Percentiles rank a stretch among this genome's conserved stretches.
Evolutionary conservation across 2,113 vertebrate genomes (phyloP).

Genomic region (Clarias gariepinus): DNA sequence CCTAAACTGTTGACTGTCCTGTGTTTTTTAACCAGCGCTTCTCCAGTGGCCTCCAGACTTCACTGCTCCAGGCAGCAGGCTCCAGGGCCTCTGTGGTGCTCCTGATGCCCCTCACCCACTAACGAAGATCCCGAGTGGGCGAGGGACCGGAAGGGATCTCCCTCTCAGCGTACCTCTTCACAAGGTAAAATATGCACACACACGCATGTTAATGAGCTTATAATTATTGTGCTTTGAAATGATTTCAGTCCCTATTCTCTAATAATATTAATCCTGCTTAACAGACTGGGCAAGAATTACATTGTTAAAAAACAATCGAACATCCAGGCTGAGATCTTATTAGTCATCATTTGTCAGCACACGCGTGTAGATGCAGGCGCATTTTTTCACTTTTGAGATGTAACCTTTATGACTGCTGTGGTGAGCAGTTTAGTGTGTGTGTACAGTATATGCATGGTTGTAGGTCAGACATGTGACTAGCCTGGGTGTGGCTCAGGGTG

Average conservation of each 20-base stretch:
- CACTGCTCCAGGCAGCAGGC: conserved; percentile 89
- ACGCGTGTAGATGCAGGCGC: not conserved
- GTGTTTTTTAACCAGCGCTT: conserved; percentile 75
- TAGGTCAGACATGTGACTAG: conserved; percentile 54
- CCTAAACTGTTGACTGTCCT: not conserved
- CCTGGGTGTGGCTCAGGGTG: conserved; percentile 55
- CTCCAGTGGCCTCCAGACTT: conserved; percentile 83
- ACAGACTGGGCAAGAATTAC: not conserved
- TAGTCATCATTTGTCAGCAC: not conserved
- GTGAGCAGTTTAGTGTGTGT: not conserved
- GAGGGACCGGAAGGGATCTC: conserved; percentile 99
- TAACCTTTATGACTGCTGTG: too few relatives aligned
- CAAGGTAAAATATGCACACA: conserved; percentile 75
- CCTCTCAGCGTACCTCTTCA: conserved; percentile 89
- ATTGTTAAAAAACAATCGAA: not conserved
- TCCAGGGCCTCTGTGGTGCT: conserved; percentile 99
- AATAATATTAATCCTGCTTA: not conserved
- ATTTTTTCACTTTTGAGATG: conserved; percentile 10
- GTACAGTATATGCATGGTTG: not conserved
- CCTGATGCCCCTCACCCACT: conserved; percentile 99
- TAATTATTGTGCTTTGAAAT: not conserved
- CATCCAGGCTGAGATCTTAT: not conserved
- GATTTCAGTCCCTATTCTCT: not conserved
- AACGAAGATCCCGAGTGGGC: conserved; percentile 99
- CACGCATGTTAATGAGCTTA: conserved; percentile 43